Conservation (phyloP, 2,888 invertebrate species). For the Nymphalis c-album region DNA sequence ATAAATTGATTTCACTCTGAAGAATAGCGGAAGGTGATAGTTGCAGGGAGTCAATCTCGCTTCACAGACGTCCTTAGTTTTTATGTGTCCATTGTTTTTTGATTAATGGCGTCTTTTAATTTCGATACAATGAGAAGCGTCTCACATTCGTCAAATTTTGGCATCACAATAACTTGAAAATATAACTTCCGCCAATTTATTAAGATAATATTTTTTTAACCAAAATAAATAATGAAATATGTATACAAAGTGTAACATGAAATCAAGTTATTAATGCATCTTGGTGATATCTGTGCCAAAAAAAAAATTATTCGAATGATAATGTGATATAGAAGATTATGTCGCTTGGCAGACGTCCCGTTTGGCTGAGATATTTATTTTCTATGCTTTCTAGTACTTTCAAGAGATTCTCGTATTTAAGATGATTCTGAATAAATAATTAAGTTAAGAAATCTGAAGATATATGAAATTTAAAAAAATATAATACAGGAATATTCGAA, state of each 20-base stretch:
- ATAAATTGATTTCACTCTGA: neutral
- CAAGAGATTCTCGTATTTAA: neutral
- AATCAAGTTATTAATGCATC: constrained; percentile 2
- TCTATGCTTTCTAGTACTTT: constrained; percentile 13
- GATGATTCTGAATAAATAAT: neutral
- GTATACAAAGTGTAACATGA: neutral
- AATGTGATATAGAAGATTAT: constrained; percentile 37
- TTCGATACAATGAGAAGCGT: constrained; percentile 1
- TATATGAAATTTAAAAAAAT: neutral
- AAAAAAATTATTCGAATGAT: constrained; percentile 29
- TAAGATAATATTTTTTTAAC: neutral
- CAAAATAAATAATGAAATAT: neutral
- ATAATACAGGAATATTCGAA: no score
- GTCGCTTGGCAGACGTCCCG: constrained; percentile 36
- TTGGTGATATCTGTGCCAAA: constrained; percentile 29
- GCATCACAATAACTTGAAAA: constrained; percentile 2
- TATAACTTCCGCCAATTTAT: neutral
- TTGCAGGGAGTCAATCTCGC: constrained; percentile 24
- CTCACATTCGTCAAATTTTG: neutral
- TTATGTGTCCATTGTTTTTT: constrained; percentile 29
- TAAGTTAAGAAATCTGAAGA: neutral
- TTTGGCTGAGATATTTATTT: constrained; percentile 29
- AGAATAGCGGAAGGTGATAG: neutral
- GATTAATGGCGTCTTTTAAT: constrained; percentile 14
- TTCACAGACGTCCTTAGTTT: constrained; percentile 37